Evolutionary conservation across 2,888 invertebrate genomes (phyloP).

Genomic region (Cheilosia vernalis): DNA sequence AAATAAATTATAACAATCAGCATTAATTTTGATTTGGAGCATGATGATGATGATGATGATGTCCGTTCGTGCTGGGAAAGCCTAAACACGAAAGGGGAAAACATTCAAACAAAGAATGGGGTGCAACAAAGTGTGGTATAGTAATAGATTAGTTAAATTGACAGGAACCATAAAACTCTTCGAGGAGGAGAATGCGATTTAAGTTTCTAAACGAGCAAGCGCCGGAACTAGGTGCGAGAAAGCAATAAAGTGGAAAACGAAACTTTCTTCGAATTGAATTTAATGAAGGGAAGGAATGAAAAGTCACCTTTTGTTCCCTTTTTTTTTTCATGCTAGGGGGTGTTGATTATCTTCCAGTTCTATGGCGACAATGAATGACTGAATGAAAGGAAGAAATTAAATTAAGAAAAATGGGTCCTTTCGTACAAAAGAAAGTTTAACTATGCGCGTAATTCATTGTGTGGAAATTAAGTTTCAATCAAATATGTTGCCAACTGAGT

Average conservation of each 20-base stretch:
- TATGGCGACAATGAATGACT: slow-evolving; percentile 9
- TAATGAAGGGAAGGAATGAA: slow-evolving; percentile 38
- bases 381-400: slow-evolving; percentile 27
- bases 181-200: background rate
- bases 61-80: slow-evolving; percentile 15
- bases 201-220: background rate
- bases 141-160: slow-evolving; percentile 54
- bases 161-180: slow-evolving; percentile 13
- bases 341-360: background rate
- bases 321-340: background rate
- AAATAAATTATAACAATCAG: slow-evolving; percentile 58
- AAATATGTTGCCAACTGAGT: too few species aligned
- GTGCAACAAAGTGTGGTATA: slow-evolving; percentile 7
- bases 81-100: slow-evolving; percentile 20
- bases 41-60: background rate
- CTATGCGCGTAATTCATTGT: background rate
- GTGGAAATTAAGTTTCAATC: background rate
- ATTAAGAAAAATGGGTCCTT: background rate
- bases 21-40: slow-evolving; percentile 59
- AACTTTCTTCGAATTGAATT: slow-evolving; percentile 59
- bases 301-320: slow-evolving; percentile 32
- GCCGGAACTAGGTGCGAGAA: slow-evolving; percentile 19
- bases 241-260: slow-evolving; percentile 47
- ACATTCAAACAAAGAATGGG: slow-evolving; percentile 45
- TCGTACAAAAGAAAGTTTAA: background rate